Evolutionary conservation across 2,888 invertebrate genomes (phyloP).

Genomic region (Hirudinaria manillensis): DNA sequence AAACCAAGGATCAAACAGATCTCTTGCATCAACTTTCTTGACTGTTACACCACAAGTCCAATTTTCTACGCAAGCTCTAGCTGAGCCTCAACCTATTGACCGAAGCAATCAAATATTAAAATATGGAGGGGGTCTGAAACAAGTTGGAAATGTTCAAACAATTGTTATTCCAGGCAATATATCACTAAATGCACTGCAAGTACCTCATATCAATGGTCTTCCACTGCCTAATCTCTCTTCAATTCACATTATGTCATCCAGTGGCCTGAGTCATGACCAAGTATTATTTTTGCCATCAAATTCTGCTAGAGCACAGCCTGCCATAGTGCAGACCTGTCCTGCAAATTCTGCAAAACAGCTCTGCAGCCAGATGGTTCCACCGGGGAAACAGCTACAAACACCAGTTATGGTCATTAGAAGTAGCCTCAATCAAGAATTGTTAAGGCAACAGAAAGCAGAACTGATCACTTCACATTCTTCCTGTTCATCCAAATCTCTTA

Average conservation of each 20-base stretch:
- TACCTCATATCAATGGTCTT: neutral
- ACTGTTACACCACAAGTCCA: neutral
- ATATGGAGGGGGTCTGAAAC: neutral
- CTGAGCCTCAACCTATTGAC: neutral
- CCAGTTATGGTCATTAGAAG: no score
- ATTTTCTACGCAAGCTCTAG: neutral
- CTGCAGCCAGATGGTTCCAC: neutral
- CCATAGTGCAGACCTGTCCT: neutral
- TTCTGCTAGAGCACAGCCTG: neutral
- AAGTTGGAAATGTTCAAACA: neutral
- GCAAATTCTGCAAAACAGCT: neutral
- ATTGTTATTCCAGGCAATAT: slow-evolving; percentile 4
- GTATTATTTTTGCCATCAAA: slow-evolving; percentile 5
- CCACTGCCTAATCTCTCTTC: neutral
- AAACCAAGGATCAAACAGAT: neutral
- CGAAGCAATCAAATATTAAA: neutral
- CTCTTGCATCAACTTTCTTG: neutral
- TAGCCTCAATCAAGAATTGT: no score
- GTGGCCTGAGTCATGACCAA: slow-evolving; percentile 5
- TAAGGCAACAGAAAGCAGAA: no score
- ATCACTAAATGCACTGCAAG: neutral
- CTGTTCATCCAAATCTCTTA: neutral
- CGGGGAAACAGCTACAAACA: neutral
- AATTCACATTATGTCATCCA: neutral
- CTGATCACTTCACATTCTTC: no score